Evolutionary conservation across 2,113 vertebrate species (phyloP), one percentile per base, ranked within the genome.

Genomic region (Podarcis muralis): DNA sequence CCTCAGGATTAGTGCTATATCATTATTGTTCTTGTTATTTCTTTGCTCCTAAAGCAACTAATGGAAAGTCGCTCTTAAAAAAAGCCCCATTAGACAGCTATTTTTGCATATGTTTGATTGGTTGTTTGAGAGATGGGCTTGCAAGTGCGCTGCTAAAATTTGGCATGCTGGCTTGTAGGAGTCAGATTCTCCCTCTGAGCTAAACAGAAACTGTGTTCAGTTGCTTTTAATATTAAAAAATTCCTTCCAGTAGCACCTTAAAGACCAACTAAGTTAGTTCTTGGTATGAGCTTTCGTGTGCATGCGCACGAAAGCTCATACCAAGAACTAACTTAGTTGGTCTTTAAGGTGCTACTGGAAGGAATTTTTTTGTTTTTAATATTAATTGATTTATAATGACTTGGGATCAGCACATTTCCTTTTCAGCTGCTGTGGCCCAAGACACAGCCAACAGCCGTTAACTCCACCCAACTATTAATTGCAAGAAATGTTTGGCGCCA

Each of bases 391-490:
- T 80, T 81, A 84, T 93, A 91, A 87, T 83, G 84, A 87, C 62
- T 22, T 71, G 86, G 48, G 68, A 37, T 5, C 76, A 83, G 32
- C 83, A 68, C 0, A 0, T 91, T 91, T 88, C 74, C 1, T 1
- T 53, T 0, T 25, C 86, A 88, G 83, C 91, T 88, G 81, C 5
- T 65, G 69, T 78, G 43, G 87, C 72, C 84, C 57, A 81, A 91
- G 84, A 75, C 0, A 1, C 40, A 69, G 65, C 88, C 79, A 81
- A 86, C 71, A 40, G 84, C 65, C 86, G 18, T 92, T 92, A 92
- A 90, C 75, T 37, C 69, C 85, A 93, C 85, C 83, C 71, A 91
- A 13, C 90, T 68, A 87, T 92, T 92, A 92, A 93, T 85, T 88
- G 15, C 16, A 71, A 83, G 75, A 94, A 91, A 81, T 80, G 35